These are phyloP conservation scores for Psilanteris sp. DNA, from an alignment of 1,140 invertebrate genomes.

Conservation along the genomic window DNA sequence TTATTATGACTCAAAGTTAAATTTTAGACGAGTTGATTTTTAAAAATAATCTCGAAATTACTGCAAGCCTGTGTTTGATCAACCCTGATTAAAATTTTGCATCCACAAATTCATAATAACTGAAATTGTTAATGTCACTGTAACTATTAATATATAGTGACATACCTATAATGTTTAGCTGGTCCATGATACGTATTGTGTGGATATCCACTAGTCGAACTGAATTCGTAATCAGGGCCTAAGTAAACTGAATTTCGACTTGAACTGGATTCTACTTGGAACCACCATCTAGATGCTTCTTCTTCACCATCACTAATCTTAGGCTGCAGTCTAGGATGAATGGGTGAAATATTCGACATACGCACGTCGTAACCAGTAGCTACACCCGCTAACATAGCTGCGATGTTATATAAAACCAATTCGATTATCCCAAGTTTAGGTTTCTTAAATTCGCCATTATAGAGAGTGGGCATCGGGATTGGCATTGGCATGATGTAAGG, in stretches of 20 bases:
- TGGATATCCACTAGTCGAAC: slow-evolving; percentile 83
- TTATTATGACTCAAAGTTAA: too few relatives aligned
- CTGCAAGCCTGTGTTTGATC: too few relatives aligned
- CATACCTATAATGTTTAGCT: slow-evolving; percentile 86
- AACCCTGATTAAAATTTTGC: too few relatives aligned
- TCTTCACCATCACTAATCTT: slow-evolving; percentile 69
- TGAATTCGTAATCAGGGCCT: slow-evolving; percentile 82
- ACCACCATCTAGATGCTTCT: slow-evolving; percentile 74
- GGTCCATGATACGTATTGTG: slow-evolving; percentile 96
- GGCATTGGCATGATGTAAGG: slow-evolving; percentile 80
- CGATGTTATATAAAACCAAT: slow-evolving; percentile 92
- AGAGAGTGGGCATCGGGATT: slow-evolving; percentile 88
- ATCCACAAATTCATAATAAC: too few relatives aligned
- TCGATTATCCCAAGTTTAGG: slow-evolving; percentile 89
- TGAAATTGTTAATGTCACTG: too few relatives aligned
- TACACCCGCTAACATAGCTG: slow-evolving; percentile 91
- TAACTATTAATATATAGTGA: too few relatives aligned
- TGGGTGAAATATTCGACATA: slow-evolving; percentile 89
- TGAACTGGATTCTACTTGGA: slow-evolving; percentile 70
- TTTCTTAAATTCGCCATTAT: slow-evolving; percentile 86
- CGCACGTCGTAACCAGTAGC: slow-evolving; percentile 94
- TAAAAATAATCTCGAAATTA: too few relatives aligned
- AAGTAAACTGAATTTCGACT: slow-evolving; percentile 77
- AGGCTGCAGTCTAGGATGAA: slow-evolving; percentile 89
- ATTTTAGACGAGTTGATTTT: too few relatives aligned